Evolutionary conservation across 2,888 invertebrate genomes (phyloP).

Genomic region (Acrocyrtus sp.): DNA sequence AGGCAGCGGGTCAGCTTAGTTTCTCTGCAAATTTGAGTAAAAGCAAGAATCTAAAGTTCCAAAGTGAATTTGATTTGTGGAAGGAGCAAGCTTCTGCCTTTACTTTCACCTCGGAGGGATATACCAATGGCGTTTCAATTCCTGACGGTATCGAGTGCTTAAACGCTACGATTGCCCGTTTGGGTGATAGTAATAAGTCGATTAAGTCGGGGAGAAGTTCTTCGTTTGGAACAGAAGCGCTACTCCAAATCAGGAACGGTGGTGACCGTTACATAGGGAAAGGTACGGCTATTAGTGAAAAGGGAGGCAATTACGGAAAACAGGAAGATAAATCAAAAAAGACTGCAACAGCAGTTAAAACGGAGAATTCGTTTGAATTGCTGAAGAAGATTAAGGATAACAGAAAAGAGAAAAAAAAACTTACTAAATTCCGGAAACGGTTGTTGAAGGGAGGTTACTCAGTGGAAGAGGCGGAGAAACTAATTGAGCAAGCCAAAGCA

Average conservation of each 20-base stretch:
- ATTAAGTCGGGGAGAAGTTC: neutral
- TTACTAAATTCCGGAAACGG: constrained; percentile 13
- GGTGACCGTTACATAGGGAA: no score
- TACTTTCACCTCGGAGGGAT: constrained; percentile 25
- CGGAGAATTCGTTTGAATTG: constrained; percentile 31
- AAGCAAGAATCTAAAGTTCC: constrained; percentile 23
- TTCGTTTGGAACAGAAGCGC: no score
- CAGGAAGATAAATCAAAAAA: constrained; percentile 17
- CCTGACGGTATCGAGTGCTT: constrained; percentile 37
- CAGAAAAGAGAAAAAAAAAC: constrained; percentile 29
- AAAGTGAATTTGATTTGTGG: constrained; percentile 39
- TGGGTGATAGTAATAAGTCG: neutral
- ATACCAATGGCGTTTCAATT: constrained; percentile 29
- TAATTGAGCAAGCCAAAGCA: constrained; percentile 4
- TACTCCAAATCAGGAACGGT: no score
- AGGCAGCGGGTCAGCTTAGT: no score
- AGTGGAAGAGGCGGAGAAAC: constrained; percentile 18
- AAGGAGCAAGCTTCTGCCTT: constrained; percentile 26
- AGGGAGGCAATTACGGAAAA: constrained; percentile 10
- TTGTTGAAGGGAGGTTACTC: constrained; percentile 27
- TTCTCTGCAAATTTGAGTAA: no score
- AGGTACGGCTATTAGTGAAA: no score
- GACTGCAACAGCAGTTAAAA: neutral
- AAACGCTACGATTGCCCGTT: constrained; percentile 12
- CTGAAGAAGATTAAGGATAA: constrained; percentile 24